Evolutionary conservation across 2,888 invertebrate genomes (phyloP), one percentile per base, ranked within the genome.

Genomic region (Macrosoma leucophasiata): DNA sequence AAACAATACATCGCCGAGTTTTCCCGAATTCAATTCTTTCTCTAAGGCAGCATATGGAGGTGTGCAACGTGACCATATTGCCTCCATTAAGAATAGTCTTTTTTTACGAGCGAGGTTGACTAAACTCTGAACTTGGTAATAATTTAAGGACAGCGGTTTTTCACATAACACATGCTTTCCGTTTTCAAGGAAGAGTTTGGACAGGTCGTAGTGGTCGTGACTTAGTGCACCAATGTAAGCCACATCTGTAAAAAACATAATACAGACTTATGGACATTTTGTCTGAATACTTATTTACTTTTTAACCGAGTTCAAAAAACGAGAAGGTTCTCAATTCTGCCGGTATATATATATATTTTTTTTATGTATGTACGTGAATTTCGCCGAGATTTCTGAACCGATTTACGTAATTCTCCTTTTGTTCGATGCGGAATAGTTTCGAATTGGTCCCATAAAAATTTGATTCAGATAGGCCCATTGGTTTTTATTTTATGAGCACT

Each of bases 131-230:
- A 91, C 87, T 67, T 96, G 91, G 52, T 90, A 90, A 25, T 85
- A 78, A 65, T 94, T 95, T 74, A 96, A 74, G 29, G 93, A 91
- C 39, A 97, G 72, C 0, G 97, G 95, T 68, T 97, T 97, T 71
- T 97, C 97, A 63, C 96, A 95, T 2, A 97, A 77, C 1, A 97
- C 91, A 56, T 94, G 91, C 66, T 97, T 97, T 0, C 94, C 93
- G 54, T 89, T 82, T 41, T 91, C 88, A 13, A 97, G 73, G 87
- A 93, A 92, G 35, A 93, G 56, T 62, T 90, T 90, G 0, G 88
- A 81, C 3, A 92, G 72, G 20, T 87, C 84, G 46, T 88, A 89
- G 70, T 97, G 97, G 44, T 89, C 85, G 0, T 91, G 87, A 67
- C 94, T 90, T 12, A 96, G 71, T 1, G 87, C 82, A 3, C 94